A percentile compares a stretch with the other conserved stretches of the same genome.
Conservation (phyloP, 2,888 invertebrate genomes). For the Andrena bucephala region DNA sequence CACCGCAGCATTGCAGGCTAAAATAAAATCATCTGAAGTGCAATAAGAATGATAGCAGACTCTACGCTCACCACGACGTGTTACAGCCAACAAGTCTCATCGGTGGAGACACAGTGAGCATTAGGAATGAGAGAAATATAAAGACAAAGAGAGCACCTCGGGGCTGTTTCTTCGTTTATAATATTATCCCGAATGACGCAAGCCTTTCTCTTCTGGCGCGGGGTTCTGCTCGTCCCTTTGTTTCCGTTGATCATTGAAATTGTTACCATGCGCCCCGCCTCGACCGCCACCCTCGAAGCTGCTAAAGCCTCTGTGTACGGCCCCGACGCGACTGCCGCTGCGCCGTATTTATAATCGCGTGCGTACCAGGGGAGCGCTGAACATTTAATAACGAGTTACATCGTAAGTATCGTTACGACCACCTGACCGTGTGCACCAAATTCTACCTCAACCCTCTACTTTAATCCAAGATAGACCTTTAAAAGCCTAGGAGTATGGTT, state of each 20-base stretch:
- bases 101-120: slow-evolving; percentile 68
- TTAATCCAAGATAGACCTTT: slow-evolving; percentile 60
- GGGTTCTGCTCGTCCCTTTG: slow-evolving; percentile 60
- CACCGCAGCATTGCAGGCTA: slow-evolving; percentile 77
- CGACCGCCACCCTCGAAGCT: slow-evolving; percentile 47
- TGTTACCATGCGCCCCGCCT: slow-evolving; percentile 58
- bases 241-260: slow-evolving; percentile 55
- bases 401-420: slow-evolving; percentile 63
- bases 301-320: slow-evolving; percentile 51
- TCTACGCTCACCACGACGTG: slow-evolving; percentile 62
- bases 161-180: slow-evolving; percentile 65
- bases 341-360: slow-evolving; percentile 49
- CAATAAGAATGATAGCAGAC: slow-evolving; percentile 74
- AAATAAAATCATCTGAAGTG: slow-evolving; percentile 73
- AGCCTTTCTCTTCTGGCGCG: slow-evolving; percentile 64
- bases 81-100: slow-evolving; percentile 68
- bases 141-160: slow-evolving; percentile 58
- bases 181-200: slow-evolving; percentile 58
- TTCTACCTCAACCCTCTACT: slow-evolving; percentile 68
- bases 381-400: slow-evolving; percentile 50
- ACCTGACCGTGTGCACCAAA: slow-evolving; percentile 70
- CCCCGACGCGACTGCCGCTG: slow-evolving; percentile 47
- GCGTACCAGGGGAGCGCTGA: slow-evolving; percentile 40
- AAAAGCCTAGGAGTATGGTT: slow-evolving; percentile 42
- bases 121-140: slow-evolving; percentile 58